Percentiles rank a stretch among this genome's conserved stretches.
Evolutionary conservation across 1,140 invertebrate species (phyloP).

Genomic region (Macrobrachium rosenbergii): DNA sequence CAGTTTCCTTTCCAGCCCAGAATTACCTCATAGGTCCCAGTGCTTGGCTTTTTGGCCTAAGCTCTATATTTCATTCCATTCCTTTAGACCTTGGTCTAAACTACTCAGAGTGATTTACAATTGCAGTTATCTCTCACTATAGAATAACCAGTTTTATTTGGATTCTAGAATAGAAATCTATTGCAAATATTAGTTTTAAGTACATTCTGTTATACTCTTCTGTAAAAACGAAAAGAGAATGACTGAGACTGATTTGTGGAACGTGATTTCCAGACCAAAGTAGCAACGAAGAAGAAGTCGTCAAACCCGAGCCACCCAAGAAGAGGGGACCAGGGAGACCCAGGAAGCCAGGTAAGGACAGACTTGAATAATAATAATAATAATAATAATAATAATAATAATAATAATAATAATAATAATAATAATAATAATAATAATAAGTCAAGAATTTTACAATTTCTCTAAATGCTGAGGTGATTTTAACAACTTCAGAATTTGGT

Average conservation of each 20-base stretch:
- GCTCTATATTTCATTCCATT: too few relatives aligned
- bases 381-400: not conserved
- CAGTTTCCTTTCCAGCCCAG: too few relatives aligned
- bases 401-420: not conserved
- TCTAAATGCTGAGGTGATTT: too few relatives aligned
- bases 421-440: not conserved
- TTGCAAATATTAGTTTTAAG: not conserved
- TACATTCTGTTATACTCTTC: not conserved
- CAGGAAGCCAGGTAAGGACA: slow-evolving; percentile 43
- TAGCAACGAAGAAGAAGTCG: slow-evolving; percentile 34
- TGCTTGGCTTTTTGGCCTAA: too few relatives aligned
- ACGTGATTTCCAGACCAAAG: not conserved
- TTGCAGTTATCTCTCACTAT: not conserved
- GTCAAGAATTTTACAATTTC: not conserved
- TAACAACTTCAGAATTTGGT: too few relatives aligned
- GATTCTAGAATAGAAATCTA: not conserved
- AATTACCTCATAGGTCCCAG: too few relatives aligned
- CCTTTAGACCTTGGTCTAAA: too few relatives aligned
- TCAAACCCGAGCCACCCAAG: slow-evolving; percentile 35
- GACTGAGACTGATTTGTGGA: not conserved
- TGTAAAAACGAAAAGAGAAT: not conserved
- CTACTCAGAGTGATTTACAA: too few relatives aligned
- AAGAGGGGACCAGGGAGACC: slow-evolving; percentile 51
- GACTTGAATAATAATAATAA: not conserved
- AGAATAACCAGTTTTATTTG: not conserved